A percentile compares a stretch with the other conserved stretches of the same genome.
These are phyloP conservation scores for Kuschelorhynchus macadamiae DNA, from an alignment of 2,888 invertebrate species.

Conservation along the genomic window DNA sequence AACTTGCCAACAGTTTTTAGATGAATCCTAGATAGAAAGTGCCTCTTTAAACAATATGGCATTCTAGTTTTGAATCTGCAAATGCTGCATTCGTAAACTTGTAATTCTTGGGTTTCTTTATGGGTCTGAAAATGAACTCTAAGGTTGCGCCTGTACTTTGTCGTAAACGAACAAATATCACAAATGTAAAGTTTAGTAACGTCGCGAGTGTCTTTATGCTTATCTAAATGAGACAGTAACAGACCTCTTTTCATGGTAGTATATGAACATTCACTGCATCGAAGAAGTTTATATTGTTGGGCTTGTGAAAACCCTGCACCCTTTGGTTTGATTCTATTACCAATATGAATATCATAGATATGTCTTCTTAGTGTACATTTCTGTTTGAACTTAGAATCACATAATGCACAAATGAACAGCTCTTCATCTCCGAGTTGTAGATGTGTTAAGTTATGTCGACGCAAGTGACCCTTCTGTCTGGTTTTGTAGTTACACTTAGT, in stretches of 20 bases:
- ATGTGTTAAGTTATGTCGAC: conserved; percentile 22
- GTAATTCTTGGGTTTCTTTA: conserved; percentile 6
- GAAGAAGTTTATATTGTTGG: background rate
- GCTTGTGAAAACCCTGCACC: background rate
- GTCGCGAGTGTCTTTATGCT: conserved; percentile 32
- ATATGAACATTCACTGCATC: conserved; percentile 30
- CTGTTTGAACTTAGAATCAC: conserved; percentile 24
- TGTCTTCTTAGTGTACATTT: conserved; percentile 26
- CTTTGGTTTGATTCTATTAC: background rate
- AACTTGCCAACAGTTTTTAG: conserved; percentile 25
- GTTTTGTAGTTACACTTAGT: conserved; percentile 33
- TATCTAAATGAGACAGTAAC: conserved; percentile 30
- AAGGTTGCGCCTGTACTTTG: conserved; percentile 40
- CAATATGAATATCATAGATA: conserved; percentile 7
- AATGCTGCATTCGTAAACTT: conserved; percentile 19
- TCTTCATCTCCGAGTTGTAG: background rate
- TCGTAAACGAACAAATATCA: conserved; percentile 31
- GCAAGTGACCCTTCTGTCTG: conserved; percentile 27
- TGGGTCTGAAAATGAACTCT: conserved; percentile 35
- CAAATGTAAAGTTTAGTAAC: conserved; percentile 26
- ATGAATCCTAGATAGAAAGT: conserved; percentile 39
- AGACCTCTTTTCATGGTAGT: conserved; percentile 16
- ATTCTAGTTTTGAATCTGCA: conserved; percentile 30
- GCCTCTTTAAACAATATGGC: conserved; percentile 34
- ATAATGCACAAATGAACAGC: conserved; percentile 20